These are phyloP conservation scores for Odobenus rosmarus DNA, from an alignment of 2,113 vertebrate species.

Conservation along the genomic window DNA sequence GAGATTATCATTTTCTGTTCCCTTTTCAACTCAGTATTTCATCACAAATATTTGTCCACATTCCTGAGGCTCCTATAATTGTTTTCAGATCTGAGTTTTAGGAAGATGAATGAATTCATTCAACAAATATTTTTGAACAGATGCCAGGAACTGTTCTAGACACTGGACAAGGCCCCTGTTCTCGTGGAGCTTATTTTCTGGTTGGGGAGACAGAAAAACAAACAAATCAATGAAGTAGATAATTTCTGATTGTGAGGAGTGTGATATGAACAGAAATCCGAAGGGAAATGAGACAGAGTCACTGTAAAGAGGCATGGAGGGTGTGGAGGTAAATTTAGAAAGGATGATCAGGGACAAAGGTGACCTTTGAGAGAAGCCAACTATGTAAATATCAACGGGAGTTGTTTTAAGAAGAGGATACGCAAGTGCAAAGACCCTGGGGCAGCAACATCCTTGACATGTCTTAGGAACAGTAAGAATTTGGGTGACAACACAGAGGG, in stretches of 20 bases:
- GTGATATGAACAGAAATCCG: background rate
- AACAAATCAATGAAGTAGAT: background rate
- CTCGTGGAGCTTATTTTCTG: background rate
- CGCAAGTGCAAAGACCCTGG: constrained; percentile 12
- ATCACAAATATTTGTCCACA: background rate
- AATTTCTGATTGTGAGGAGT: background rate
- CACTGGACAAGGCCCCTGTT: background rate
- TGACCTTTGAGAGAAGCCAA: background rate
- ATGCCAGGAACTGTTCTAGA: constrained; percentile 14
- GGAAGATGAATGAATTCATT: constrained; percentile 48
- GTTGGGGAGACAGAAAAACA: background rate
- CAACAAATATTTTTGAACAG: constrained; percentile 2
- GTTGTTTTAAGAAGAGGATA: background rate
- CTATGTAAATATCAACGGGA: background rate
- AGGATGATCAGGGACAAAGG: background rate
- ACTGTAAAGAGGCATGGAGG: background rate
- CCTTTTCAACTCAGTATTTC: background rate
- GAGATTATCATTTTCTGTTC: background rate
- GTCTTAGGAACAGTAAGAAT: background rate
- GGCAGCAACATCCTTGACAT: background rate
- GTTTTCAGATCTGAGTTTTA: constrained; percentile 35
- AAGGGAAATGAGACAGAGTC: background rate
- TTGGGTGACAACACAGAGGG: background rate
- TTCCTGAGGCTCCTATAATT: background rate
- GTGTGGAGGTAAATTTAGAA: background rate